These are phyloP conservation scores for Lasaia peninsularis DNA, from an alignment of 1,140 invertebrate genomes.

Conservation along the genomic window DNA sequence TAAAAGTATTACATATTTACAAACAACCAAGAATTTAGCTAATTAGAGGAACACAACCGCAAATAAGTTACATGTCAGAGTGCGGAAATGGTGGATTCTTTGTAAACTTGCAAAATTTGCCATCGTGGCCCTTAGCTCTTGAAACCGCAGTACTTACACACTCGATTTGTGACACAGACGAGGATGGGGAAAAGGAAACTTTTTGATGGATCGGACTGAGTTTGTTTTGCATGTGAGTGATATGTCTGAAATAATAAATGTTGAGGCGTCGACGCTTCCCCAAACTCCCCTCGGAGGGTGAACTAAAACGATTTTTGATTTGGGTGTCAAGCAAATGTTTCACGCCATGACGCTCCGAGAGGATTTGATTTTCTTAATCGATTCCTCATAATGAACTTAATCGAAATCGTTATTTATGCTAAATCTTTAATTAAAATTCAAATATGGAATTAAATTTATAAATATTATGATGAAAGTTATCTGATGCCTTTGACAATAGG, in stretches of 20 bases:
- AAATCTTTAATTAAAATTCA: neutral
- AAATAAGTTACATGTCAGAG: neutral
- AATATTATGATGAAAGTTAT: too few relatives aligned
- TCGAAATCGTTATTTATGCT: neutral
- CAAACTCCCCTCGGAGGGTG: constrained; percentile 58
- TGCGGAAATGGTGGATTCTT: constrained; percentile 22
- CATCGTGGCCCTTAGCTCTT: constrained; percentile 29
- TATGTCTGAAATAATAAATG: constrained; percentile 78
- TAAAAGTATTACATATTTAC: neutral
- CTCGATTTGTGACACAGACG: constrained; percentile 64
- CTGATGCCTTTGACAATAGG: too few relatives aligned
- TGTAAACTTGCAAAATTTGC: constrained; percentile 19
- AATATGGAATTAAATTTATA: too few relatives aligned
- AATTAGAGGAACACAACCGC: neutral
- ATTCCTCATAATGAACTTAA: constrained; percentile 46
- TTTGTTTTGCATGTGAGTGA: constrained; percentile 78
- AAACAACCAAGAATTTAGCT: neutral
- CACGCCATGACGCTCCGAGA: constrained; percentile 62
- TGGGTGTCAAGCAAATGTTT: constrained; percentile 76
- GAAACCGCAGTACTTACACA: constrained; percentile 71
- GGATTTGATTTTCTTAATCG: constrained; percentile 75
- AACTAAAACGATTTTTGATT: constrained; percentile 77
- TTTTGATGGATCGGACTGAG: constrained; percentile 76
- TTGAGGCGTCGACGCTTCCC: constrained; percentile 73
- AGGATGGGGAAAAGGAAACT: constrained; percentile 56